Conservation (phyloP, 2,113 vertebrate genomes). For the Cyprinodon variegatus region DNA sequence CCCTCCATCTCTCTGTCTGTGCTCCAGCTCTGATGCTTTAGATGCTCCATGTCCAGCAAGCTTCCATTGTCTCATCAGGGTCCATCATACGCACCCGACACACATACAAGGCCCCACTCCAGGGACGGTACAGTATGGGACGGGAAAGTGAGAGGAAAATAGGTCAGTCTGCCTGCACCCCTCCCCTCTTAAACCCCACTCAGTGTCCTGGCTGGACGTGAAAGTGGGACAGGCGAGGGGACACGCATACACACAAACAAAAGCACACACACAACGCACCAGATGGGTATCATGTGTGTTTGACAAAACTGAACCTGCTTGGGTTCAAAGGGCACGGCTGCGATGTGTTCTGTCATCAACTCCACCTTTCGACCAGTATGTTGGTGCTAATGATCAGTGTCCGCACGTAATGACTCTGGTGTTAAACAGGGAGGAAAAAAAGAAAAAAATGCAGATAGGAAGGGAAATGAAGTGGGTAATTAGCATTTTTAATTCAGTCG, state of each 20-base stretch:
- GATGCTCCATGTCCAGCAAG: constrained; percentile 52
- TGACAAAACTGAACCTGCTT: constrained; percentile 70
- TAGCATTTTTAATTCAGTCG: background rate
- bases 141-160: constrained; percentile 62
- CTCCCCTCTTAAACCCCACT: constrained; percentile 55
- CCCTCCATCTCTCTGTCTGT: constrained; percentile 49
- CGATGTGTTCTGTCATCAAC: constrained; percentile 69
- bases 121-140: constrained; percentile 47
- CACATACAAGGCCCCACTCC: constrained; percentile 41
- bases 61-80: constrained; percentile 57
- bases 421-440: background rate
- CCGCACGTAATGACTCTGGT: background rate
- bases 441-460: background rate
- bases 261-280: constrained; percentile 33
- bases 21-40: constrained; percentile 61
- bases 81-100: constrained; percentile 25
- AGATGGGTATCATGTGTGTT: constrained; percentile 68
- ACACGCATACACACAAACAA: constrained; percentile 38
- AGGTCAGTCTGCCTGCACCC: constrained; percentile 74
- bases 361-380: constrained; percentile 50
- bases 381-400: constrained; percentile 45
- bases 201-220: constrained; percentile 66
- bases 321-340: constrained; percentile 63
- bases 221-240: constrained; percentile 70
- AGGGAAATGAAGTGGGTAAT: background rate